Evolutionary conservation across 2,113 vertebrate species (phyloP).

Genomic region (Chrysochloris asiatica): DNA sequence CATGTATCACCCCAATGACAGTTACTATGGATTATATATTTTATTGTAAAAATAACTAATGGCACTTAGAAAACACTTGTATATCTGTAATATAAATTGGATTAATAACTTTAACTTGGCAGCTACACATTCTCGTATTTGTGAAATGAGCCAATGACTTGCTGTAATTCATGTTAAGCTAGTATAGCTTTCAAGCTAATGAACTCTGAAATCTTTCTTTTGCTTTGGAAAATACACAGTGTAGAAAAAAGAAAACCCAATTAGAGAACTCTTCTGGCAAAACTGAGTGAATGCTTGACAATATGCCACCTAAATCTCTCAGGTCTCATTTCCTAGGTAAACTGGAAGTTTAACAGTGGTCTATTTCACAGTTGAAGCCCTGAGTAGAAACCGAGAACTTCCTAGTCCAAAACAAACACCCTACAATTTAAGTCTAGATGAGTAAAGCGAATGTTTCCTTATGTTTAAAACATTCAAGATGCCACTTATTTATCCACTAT

Average conservation of each 20-base stretch:
- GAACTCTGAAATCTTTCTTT: background rate
- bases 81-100: background rate
- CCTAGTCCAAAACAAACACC: constrained; percentile 4
- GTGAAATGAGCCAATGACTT: background rate
- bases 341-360: constrained; percentile 8
- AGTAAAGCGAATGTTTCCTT: constrained; percentile 1
- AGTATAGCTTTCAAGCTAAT: background rate
- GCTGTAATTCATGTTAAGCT: background rate
- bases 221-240: background rate
- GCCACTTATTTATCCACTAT: background rate
- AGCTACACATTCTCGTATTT: accelerated
- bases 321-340: background rate
- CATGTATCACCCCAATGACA: background rate
- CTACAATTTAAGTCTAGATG: constrained; percentile 20
- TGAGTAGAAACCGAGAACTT: background rate
- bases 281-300: background rate
- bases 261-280: background rate
- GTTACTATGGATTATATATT: background rate
- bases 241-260: background rate
- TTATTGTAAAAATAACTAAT: background rate
- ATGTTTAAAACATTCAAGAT: constrained; percentile 27
- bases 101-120: background rate
- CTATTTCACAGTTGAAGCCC: background rate
- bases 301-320: background rate
- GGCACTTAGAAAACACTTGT: background rate